A percentile compares a stretch with the other conserved stretches of the same genome.
phyloP scores from a whole-genome alignment of 2,888 invertebrate species.

The Imbricaverruca yamaguchii region DNA sequence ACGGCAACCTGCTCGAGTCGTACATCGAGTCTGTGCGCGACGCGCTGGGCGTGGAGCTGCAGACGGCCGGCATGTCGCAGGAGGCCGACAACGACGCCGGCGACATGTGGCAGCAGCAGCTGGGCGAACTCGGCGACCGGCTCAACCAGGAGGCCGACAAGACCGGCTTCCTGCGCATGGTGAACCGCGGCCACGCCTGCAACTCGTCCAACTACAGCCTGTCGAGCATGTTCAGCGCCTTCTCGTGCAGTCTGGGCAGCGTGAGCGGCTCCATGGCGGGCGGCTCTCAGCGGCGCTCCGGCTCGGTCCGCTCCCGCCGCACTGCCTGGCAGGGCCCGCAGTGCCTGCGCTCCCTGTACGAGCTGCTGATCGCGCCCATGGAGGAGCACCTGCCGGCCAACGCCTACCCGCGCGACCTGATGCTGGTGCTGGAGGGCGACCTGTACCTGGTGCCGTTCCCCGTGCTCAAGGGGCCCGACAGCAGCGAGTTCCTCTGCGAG shows the following conservation, averaged over 20 bases:
- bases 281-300: slow-evolving; percentile 44
- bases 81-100: slow-evolving; percentile 45
- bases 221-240: slow-evolving; percentile 66
- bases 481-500: slow-evolving; percentile 79
- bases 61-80: slow-evolving; percentile 36
- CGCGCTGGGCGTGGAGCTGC: slow-evolving; percentile 54
- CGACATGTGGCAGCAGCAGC: slow-evolving; percentile 51
- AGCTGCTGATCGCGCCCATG: slow-evolving; percentile 80
- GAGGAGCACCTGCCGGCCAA: slow-evolving; percentile 66
- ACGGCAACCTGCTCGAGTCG: slow-evolving; percentile 50
- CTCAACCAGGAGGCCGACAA: slow-evolving; percentile 53
- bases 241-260: slow-evolving; percentile 64
- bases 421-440: slow-evolving; percentile 82
- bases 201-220: slow-evolving; percentile 91
- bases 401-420: slow-evolving; percentile 47
- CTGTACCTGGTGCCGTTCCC: slow-evolving; percentile 87
- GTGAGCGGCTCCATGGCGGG: slow-evolving; percentile 33
- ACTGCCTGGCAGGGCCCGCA: slow-evolving; percentile 73
- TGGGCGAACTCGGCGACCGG: slow-evolving; percentile 50
- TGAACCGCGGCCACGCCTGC: slow-evolving; percentile 76
- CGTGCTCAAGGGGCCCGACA: slow-evolving; percentile 52
- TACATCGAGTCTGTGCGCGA: slow-evolving; percentile 63
- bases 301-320: slow-evolving; percentile 55
- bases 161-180: slow-evolving; percentile 74
- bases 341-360: slow-evolving; percentile 75